Evolutionary conservation across 2,113 vertebrate species (phyloP), one percentile per base, ranked within the genome.

Genomic region (Aldabrachelys gigantea): DNA sequence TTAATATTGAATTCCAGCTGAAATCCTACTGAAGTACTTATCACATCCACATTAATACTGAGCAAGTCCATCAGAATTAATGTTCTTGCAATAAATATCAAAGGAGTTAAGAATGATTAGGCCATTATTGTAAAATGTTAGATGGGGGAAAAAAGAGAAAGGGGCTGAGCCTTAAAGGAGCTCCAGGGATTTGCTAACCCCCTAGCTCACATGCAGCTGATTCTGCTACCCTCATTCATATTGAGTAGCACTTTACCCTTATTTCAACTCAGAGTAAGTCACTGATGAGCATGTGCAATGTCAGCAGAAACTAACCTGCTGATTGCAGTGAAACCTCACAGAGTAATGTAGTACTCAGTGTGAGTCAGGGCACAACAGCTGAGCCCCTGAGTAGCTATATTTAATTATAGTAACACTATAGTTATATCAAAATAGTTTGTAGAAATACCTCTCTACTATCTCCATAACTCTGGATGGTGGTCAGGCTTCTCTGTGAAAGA

Each of bases 41-140:
- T 90, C 41, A n/a, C 88, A 98, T 87, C 57, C 85, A 56, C 89
- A 95, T 96, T 96, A 97, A 97, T 80, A 92, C 75, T 93, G 97
- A 97, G 96, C 1, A 10, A 97, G 53, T 83, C 76, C 53, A 94
- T 96, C 93, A 97, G 95, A 97, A 97, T 96, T 96, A 96, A 97
- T 97, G 92, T 89, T 93, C 72, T 72, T 87, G 91, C 84, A 92
- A 96, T 94, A 98, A 97, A 97, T 96, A 97, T 89, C 89, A 96
- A 89, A 95, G 88, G 72, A 94, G 19, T 92, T 87, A 94, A 92
- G 82, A 96, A 95, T 85, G 82, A 97, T 96, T 94, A 97, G 95
- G 59, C 44, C 80, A 97, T 96, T 96, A 92, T 85, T 96, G 52
- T 90, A 91, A 96, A 97, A 93, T 95, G 27, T 82, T 95, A 80